phyloP scores from a whole-genome alignment of 2,113 vertebrate genomes.

The Alaudala cheleensis region DNA sequence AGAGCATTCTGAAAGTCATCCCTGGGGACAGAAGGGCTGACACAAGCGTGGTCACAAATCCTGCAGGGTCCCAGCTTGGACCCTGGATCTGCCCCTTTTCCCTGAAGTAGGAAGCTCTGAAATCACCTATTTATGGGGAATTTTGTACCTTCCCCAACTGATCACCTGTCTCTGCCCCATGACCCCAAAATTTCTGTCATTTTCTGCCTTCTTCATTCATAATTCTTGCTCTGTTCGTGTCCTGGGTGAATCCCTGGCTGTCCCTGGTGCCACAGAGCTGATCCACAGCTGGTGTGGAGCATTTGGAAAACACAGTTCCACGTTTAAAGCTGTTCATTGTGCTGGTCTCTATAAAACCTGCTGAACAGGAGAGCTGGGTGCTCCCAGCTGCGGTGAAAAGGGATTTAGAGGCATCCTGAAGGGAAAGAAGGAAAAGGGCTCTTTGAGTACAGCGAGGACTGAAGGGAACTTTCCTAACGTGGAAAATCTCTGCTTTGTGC shows the following conservation, averaged over 20 bases:
- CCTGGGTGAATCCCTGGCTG: not conserved
- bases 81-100: not conserved
- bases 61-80: not conserved
- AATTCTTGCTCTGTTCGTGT: not conserved
- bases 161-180: not conserved
- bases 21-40: not conserved
- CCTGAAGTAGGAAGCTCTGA: not conserved
- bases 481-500: not conserved
- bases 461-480: not conserved
- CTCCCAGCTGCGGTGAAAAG: not conserved
- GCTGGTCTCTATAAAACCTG: not conserved
- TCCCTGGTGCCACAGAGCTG: not conserved
- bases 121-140: not conserved
- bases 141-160: not conserved
- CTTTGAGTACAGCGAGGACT: not conserved
- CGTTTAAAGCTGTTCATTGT: fast-evolving
- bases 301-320: not conserved
- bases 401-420: not conserved
- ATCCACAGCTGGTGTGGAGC: not conserved
- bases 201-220: not conserved
- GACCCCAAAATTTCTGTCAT: fast-evolving
- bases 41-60: not conserved
- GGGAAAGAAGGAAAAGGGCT: not conserved
- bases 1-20: not conserved
- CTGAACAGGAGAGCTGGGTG: not conserved